phyloP scores from a whole-genome alignment of 2,113 vertebrate genomes.

The Shinisaurus crocodilurus region DNA sequence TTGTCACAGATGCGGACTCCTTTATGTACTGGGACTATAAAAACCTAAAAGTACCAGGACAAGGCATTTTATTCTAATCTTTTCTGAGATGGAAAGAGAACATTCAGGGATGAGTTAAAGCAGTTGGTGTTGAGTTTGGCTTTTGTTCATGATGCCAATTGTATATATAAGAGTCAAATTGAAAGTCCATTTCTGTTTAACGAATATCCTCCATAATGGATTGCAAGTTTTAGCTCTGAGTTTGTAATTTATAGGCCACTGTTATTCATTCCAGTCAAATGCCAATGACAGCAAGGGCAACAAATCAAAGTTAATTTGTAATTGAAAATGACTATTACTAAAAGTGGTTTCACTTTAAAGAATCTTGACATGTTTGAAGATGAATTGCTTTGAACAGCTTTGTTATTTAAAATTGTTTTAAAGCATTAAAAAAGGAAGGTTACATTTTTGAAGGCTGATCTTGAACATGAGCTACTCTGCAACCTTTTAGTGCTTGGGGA shows the following conservation, averaged over 20 bases:
- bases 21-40: background rate
- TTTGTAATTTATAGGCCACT: constrained; percentile 44
- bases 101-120: background rate
- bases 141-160: constrained; percentile 53
- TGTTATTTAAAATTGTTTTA: constrained; percentile 67
- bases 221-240: constrained; percentile 47
- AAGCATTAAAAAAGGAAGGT: constrained; percentile 34
- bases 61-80: background rate
- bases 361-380: constrained; percentile 52
- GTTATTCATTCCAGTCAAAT: constrained; percentile 59
- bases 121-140: constrained; percentile 33
- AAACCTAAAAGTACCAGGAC: background rate
- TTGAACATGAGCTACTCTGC: constrained; percentile 24
- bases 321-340: constrained; percentile 59
- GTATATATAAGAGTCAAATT: constrained; percentile 28
- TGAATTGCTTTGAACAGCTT: constrained; percentile 51
- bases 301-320: constrained; percentile 67
- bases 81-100: constrained; percentile 14
- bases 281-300: constrained; percentile 44
- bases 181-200: constrained; percentile 54
- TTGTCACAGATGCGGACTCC: background rate
- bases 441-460: constrained; percentile 35
- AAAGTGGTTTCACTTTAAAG: constrained; percentile 60
- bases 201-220: constrained; percentile 43
- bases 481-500: constrained; percentile 47